A percentile compares a stretch with the other conserved stretches of the same genome.
Evolutionary conservation across 2,113 vertebrate genomes (phyloP).

Genomic region (Gasterosteus nipponicus): DNA sequence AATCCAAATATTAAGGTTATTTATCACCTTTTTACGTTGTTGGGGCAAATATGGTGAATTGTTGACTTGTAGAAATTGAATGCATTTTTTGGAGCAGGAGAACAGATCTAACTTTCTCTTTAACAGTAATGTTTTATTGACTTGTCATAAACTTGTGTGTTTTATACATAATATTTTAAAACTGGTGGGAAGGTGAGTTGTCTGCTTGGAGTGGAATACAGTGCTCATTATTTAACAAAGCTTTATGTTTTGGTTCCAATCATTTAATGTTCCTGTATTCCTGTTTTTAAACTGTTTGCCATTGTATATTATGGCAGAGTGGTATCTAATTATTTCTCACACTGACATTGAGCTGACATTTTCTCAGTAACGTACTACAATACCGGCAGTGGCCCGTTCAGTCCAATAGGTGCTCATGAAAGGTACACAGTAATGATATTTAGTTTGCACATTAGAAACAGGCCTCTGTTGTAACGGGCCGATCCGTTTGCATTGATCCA

Average conservation of each 20-base stretch:
- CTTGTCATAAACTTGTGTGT: not conserved
- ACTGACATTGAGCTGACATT: not conserved
- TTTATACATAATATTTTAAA: not conserved
- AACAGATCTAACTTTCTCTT: not conserved
- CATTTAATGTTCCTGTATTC: not conserved
- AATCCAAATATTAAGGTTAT: too few relatives aligned
- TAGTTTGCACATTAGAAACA: conserved; percentile 6
- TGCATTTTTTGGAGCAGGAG: not conserved
- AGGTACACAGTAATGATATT: conserved; percentile 6
- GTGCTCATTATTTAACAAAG: not conserved
- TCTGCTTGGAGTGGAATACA: not conserved
- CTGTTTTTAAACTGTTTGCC: not conserved
- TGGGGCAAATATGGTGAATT: too few relatives aligned
- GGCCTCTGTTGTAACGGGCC: not conserved
- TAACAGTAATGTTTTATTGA: not conserved
- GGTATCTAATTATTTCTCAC: not conserved
- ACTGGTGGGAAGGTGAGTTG: too few relatives aligned
- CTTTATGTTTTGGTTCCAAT: not conserved
- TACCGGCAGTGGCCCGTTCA: not conserved
- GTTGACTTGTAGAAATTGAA: not conserved
- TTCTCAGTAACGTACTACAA: not conserved
- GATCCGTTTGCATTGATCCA: not conserved
- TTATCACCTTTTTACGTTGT: too few relatives aligned
- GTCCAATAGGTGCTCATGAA: conserved; percentile 4
- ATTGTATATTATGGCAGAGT: not conserved